A percentile compares a stretch with the other conserved stretches of the same genome.
Conservation (phyloP, 2,113 vertebrate species). For the Macroglossus sobrinus region DNA sequence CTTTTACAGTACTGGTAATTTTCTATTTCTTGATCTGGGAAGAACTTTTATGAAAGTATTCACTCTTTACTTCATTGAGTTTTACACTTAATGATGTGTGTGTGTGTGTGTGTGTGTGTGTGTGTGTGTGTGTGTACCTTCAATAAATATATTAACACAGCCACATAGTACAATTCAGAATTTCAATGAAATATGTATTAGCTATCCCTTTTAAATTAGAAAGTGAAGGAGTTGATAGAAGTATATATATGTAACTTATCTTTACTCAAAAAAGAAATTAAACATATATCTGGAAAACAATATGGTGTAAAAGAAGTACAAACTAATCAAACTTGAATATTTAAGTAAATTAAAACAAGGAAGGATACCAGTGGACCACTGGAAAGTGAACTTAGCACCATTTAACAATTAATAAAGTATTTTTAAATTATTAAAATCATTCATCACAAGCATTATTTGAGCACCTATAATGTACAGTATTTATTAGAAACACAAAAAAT, state of each 20-base stretch:
- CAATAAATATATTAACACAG: not conserved
- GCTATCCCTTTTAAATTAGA: not conserved
- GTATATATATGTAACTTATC: not conserved
- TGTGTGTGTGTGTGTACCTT: not conserved
- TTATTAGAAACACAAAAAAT: not conserved
- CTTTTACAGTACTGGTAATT: not conserved
- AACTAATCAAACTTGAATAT: not conserved
- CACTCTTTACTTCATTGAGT: not conserved
- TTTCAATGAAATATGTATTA: not conserved
- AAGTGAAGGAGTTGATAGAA: not conserved
- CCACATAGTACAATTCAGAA: not conserved
- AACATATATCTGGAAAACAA: not conserved
- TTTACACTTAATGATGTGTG: not conserved
- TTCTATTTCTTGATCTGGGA: not conserved
- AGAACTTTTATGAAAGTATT: not conserved
- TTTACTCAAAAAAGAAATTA: not conserved
- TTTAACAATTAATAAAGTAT: not conserved
- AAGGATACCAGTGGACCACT: not conserved
- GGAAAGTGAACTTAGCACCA: not conserved
- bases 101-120: not conserved
- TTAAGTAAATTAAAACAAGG: not conserved
- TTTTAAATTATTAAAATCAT: not conserved
- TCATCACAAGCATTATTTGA: not conserved
- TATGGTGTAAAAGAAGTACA: not conserved
- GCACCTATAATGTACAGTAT: not conserved